Conservation (phyloP, 2,888 invertebrate genomes). For the Scaptomyza polygonia region DNA sequence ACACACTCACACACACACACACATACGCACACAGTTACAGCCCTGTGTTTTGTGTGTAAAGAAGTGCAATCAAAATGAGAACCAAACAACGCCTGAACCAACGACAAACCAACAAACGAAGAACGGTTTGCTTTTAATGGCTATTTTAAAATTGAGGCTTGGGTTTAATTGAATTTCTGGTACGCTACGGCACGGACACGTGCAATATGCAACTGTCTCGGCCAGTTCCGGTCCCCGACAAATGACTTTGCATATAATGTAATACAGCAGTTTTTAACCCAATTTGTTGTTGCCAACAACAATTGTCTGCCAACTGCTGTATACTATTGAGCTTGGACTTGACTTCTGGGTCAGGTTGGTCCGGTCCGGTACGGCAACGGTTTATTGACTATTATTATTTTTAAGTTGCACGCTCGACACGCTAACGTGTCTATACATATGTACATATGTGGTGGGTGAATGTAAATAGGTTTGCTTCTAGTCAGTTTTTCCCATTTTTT, state of each 20-base stretch:
- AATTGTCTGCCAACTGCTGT: conserved; percentile 31
- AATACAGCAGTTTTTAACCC: conserved; percentile 19
- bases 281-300: conserved; percentile 39
- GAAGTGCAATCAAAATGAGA: too few species aligned
- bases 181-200: neutral
- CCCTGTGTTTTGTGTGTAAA: too few species aligned
- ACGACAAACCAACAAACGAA: too few species aligned
- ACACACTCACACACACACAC: too few species aligned
- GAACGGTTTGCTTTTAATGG: neutral
- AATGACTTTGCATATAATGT: conserved; percentile 34
- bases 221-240: neutral
- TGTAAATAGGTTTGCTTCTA: neutral
- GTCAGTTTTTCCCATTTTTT: neutral
- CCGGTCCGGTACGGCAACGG: too few species aligned
- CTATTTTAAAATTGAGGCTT: neutral
- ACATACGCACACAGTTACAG: too few species aligned
- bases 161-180: neutral
- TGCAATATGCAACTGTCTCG: neutral
- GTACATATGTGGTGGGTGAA: neutral
- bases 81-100: too few species aligned
- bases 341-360: too few species aligned
- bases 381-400: conserved; percentile 65
- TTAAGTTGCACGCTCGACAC: conserved; percentile 74
- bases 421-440: conserved; percentile 54
- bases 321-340: neutral